Conservation (phyloP, 1,140 invertebrate genomes). For the Chymomyza costata region DNA sequence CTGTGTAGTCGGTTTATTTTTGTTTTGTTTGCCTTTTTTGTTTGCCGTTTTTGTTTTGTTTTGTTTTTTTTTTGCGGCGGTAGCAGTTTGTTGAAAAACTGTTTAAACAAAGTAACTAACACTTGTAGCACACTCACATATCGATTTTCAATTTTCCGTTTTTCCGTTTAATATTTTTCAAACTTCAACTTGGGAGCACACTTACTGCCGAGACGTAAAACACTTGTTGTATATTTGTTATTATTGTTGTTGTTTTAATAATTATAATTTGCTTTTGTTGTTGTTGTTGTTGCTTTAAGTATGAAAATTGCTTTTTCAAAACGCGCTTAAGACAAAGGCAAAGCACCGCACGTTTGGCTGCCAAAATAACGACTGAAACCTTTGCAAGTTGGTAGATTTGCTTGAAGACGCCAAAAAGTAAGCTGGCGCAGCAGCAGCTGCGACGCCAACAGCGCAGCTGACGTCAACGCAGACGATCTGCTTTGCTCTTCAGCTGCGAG, state of each 20-base stretch:
- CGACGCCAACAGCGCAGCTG: neutral
- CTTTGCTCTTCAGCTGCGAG: too few species aligned
- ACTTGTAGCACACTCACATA: too few species aligned
- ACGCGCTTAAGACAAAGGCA: constrained; percentile 32
- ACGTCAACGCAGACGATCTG: neutral
- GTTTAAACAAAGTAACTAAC: too few species aligned
- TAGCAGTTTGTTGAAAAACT: too few species aligned
- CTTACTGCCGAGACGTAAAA: too few species aligned
- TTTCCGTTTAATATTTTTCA: too few species aligned
- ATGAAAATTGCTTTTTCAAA: constrained; percentile 8
- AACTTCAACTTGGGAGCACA: too few species aligned
- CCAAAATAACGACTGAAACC: constrained; percentile 66
- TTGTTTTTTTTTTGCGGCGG: too few species aligned
- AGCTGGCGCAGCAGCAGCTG: constrained; percentile 27
- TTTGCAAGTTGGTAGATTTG: constrained; percentile 29
- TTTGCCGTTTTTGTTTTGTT: too few species aligned
- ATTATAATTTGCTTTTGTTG: constrained; percentile 5
- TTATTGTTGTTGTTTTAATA: constrained; percentile 20
- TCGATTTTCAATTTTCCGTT: too few species aligned
- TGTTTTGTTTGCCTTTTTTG: too few species aligned
- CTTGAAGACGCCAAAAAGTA: constrained; percentile 51
- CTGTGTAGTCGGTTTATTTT: too few species aligned
- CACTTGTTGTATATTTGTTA: constrained; percentile 3
- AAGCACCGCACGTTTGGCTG: constrained; percentile 62
- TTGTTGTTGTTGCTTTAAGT: constrained; percentile 15